Conservation (phyloP, 2,113 vertebrate species). For the Mormyrus iriodes region DNA sequence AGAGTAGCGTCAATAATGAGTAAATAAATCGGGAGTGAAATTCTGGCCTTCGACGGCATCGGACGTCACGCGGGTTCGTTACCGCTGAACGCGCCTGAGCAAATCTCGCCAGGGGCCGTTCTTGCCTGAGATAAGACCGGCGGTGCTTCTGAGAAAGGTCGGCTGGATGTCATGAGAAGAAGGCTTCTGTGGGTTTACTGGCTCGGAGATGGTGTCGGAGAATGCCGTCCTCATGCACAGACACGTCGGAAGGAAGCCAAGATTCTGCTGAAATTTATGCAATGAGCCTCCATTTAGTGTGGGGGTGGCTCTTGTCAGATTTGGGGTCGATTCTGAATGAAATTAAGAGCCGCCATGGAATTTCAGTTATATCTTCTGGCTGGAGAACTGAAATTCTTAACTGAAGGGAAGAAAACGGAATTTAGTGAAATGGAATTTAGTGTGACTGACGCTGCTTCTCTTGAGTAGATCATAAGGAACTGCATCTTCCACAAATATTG, state of each 20-base stretch:
- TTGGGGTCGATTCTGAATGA: background rate
- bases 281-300: background rate
- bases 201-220: background rate
- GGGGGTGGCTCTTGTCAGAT: background rate
- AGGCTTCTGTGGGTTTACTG: background rate
- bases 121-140: background rate
- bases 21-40: conserved; percentile 11
- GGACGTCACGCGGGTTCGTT: background rate
- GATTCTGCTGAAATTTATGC: conserved; percentile 4
- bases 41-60: background rate
- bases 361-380: background rate
- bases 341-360: background rate
- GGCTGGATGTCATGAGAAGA: background rate
- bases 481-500: background rate
- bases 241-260: background rate
- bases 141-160: background rate
- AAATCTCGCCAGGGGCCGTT: background rate
- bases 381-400: background rate
- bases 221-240: conserved; percentile 1
- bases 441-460: background rate
- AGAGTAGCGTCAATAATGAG: background rate
- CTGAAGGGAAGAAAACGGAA: background rate
- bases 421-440: background rate
- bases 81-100: background rate
- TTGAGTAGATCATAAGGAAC: background rate